Evolutionary conservation across 2,797 vertebrate genomes (phyloP), one percentile per base, ranked within the genome.

Genomic region (Cichlasoma orientale): DNA sequence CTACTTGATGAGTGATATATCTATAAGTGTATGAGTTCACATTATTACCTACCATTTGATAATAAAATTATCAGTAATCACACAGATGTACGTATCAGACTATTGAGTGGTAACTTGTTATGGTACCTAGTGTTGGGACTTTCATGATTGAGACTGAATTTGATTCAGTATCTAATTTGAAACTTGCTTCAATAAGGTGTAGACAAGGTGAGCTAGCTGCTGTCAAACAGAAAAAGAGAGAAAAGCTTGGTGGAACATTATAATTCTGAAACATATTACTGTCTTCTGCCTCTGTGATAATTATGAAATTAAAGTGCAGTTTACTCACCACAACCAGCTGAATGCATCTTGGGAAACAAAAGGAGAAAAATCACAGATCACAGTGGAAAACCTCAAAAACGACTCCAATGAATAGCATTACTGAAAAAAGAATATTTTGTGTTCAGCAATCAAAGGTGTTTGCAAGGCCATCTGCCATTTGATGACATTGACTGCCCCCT

Each of bases 391-490:
- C 16, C 18, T 68, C 3, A 68, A 25, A 68, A 68, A 68, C 27
- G 7, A 50, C 18, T n/a, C 6, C 16, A 50, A 50, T 36, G 36
- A 29, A 18, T 50, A 50, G 25, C 2, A 0, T 47, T 19, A 3
- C 25, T 68, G 41, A 29, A 33, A 33, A 68, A 68, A 68, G n/a
- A 10, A 25, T 41, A 50, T 68, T 50, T 68, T 44, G 23, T 50
- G 61, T 27, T 68, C 41, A 29, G 61, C 41, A 29, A 68, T 47
- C 41, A 68, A 68, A 68, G 41, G 61, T 68, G 23, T 19, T 25
- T 44, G 70, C 54, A 44, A 55, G 52, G 69, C 52, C 69, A 55
- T 36, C 23, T 72, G 16, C 13, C 70, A 41, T 72, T 36, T 44
- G 41, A 66, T 29, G 23, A 50, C 44, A 50, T 68, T 68, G 41